Evolutionary conservation across 2,113 vertebrate genomes (phyloP), one percentile per base, ranked within the genome.

Genomic region (Oriolus oriolus): DNA sequence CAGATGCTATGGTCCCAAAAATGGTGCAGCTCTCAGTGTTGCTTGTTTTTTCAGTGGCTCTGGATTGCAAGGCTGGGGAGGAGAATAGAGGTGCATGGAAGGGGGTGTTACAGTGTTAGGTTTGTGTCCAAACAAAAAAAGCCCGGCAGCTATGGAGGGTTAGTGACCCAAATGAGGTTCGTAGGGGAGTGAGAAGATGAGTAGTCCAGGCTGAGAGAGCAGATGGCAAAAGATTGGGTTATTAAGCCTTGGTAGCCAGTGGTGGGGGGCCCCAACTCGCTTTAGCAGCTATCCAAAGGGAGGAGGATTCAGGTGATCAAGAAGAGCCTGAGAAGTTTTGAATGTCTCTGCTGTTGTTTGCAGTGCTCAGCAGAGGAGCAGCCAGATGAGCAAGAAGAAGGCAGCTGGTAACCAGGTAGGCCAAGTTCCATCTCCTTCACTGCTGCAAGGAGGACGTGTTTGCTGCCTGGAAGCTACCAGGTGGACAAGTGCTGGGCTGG

Each of bases 351-450:
- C 64, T 89, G 85, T 96, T 94, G 68, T 93, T 76, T 57, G 42
- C 95, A 99, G 99, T 86, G 99, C 99, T 95, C 99, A 99, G 97
- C 99, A 99, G 97, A 98, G 99, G 96, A 99, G 99, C 98, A 99
- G 91, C 97, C 99, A 99, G 97, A 98, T 98, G 98, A 99, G 91
- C 97, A 99, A 99, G 98, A 99, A 99, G 98, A 99, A 99, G 92
- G 97, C 99, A 57, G 97, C 99, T 52, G 99, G 99, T 76, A 99
- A 99, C 95, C 99, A 99, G 99, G 99, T 99, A 98, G 96, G 97
- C 77, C 74, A 64, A 91, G 84, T 91, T 94, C 79, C 60, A 68
- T 95, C 75, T 84, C 82, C 47, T 76, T 95, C 76, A 65, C 63
- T 73, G 41, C 84, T 90, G 63, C 71, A 69, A 79, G 80, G 61